Evolutionary conservation across 2,888 invertebrate genomes (phyloP), one percentile per base, ranked within the genome.

Genomic region (Paralinhomoeus sp.): DNA sequence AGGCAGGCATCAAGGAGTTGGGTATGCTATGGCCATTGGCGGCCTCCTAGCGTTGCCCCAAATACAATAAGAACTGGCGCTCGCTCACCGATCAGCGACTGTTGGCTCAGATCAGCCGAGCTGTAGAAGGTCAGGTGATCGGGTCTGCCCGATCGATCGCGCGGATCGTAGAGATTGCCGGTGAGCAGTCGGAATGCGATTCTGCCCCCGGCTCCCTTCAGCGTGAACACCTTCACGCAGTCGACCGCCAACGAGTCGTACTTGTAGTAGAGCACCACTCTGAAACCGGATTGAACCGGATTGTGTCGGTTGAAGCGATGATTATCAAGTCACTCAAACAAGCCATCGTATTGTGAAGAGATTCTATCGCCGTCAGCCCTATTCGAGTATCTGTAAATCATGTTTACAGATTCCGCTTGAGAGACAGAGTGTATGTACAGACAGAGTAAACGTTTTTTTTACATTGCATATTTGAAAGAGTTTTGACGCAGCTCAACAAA

Each of bases 211-310:
- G 47, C 40, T 7, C 9, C 15, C 15, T 31, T 31, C 31, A 31
- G 76, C 48, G 77, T 73, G 57, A 75, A 87, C 53, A 91, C 84
- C 65, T 97, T 99, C 1, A 93, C 81, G 61, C 93, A 97, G 61
- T 91, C 93, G 0, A 89, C 81, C 0, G 89, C 83, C 62, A 78
- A 76, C 54, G 87, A 87, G 58, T 87, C 85, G 58, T 97, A 97
- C 63, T 91, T 93, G 65, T 87, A 91, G 62, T 89, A 97, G 21
- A 97, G 62, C 1, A 93, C 65, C 5, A 91, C 74, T 15, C 41
- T n/a, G 12, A 12, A 15, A 3, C 24, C 5, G 12, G 15, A 31
- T 9, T 9, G 31, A 31, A n/a, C n/a, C n/a, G n/a, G n/a, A n/a
- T n/a, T n/a, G n/a, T n/a, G n/a, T n/a, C n/a, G n/a, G n/a, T n/a